Evolutionary conservation across 2,797 vertebrate genomes (phyloP), one percentile per base, ranked within the genome.

Genomic region (Cirrhinus molitorella): DNA sequence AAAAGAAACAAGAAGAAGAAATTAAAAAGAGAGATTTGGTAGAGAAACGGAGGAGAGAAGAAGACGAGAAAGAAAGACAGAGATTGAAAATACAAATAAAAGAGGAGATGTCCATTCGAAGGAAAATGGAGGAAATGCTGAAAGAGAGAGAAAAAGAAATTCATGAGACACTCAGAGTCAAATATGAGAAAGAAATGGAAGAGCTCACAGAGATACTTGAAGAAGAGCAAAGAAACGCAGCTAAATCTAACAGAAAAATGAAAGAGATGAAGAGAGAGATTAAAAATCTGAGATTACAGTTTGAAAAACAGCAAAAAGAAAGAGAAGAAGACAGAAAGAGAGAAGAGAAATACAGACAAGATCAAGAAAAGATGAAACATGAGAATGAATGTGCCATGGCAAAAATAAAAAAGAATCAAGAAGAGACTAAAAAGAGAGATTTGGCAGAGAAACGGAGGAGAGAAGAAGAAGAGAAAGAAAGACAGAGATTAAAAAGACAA

Each of bases 171-270:
- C 37, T 40, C 7, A 40, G 37, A 40, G 37, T 40, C 37, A 40
- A 10, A 16, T 40, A 55, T 40, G 31, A 75, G 6, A 10, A 1
- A 2, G 53, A 43, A 0, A 34, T 34, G 25, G 1, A 21, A n/a
- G 1, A 31, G 0, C 0, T 34, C 9, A 55, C 0, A 1, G 34
- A 34, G 12, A 34, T 0, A 28, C 9, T 55, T 0, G 5, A 55
- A 1, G 49, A 73, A 12, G 47, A 51, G 1, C 53, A 73, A 31
- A 0, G 53, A 21, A 34, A 25, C 21, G 47, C 25, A 12, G 10
- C 17, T 21, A 51, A 75, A 75, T 75, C n/a, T 75, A 0, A 75
- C 5, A 0, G 5, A 23, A 4, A 37, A n/a, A 57, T 37, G 4
- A 34, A 75, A 57, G 7, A 40, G 37, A 40, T 40, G 37, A 40